Evolutionary conservation across 2,797 vertebrate species (phyloP).

Genomic region (Lepilemur septentrionalis): DNA sequence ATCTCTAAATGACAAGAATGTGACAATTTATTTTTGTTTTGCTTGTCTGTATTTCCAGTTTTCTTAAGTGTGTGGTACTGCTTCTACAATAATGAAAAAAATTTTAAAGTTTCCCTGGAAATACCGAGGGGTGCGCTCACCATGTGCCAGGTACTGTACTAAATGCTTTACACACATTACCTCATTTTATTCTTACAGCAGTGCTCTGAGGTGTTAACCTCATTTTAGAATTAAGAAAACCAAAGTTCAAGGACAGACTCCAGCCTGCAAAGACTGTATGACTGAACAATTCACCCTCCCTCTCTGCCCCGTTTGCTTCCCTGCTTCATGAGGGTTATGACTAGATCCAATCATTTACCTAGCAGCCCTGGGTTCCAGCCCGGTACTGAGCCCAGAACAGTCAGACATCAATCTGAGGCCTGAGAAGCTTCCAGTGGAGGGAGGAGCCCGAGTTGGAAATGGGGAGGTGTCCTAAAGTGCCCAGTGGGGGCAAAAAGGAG

Average conservation of each 20-base stretch:
- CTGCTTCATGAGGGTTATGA: neutral
- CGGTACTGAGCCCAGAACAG: neutral
- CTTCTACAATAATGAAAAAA: conserved; percentile 16
- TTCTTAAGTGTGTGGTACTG: neutral
- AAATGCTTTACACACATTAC: neutral
- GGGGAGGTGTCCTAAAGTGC: neutral
- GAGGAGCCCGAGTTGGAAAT: neutral
- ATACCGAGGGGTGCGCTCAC: neutral
- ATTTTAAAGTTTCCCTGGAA: neutral
- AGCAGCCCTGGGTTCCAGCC: neutral
- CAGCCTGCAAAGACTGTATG: neutral
- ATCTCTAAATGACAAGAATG: neutral
- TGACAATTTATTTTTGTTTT: neutral
- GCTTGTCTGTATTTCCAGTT: neutral
- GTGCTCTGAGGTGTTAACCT: neutral
- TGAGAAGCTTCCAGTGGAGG: neutral
- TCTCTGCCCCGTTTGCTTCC: neutral
- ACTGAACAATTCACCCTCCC: neutral
- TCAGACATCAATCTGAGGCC: neutral
- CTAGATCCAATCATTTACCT: neutral
- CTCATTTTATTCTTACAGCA: neutral
- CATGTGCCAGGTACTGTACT: neutral
- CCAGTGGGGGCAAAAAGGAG: neutral
- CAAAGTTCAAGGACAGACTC: neutral
- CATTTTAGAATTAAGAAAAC: neutral